Evolutionary conservation across 2,113 vertebrate species (phyloP).

Genomic region (Tachysurus fulvidraco): DNA sequence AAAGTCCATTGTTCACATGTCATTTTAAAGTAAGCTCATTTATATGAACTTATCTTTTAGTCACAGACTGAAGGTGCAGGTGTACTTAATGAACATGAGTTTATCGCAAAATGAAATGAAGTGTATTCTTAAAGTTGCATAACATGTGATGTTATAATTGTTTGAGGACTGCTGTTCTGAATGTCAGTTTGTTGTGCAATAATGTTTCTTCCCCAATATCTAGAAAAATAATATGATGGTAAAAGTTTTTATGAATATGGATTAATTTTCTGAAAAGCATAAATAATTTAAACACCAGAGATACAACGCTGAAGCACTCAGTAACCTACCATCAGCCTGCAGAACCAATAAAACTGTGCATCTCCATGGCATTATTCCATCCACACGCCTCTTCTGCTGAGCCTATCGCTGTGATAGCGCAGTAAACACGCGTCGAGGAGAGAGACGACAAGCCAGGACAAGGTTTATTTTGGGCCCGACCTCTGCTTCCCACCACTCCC

Average conservation of each 20-base stretch:
- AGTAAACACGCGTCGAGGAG: constrained; percentile 50
- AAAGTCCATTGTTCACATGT: background rate
- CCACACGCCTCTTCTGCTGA: constrained; percentile 47
- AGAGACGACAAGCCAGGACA: constrained; percentile 42
- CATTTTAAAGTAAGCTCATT: background rate
- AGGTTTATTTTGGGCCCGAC: constrained; percentile 72
- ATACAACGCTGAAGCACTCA: background rate
- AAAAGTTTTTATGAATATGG: background rate
- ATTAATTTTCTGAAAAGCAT: background rate
- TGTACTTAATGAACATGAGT: background rate
- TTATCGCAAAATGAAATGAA: background rate
- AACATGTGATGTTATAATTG: background rate
- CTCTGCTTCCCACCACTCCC: constrained; percentile 63
- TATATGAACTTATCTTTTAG: background rate
- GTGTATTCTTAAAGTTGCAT: background rate
- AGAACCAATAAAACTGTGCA: constrained; percentile 60
- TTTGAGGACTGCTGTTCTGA: background rate
- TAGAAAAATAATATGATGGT: background rate
- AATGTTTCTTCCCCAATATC: background rate
- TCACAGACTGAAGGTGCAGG: background rate
- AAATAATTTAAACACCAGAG: background rate
- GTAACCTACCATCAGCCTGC: constrained; percentile 15
- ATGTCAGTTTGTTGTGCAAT: background rate
- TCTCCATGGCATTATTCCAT: constrained; percentile 39
- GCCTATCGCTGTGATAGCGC: constrained; percentile 56